Evolutionary conservation across 2,888 invertebrate genomes (phyloP).

Genomic region (Sepiola atlantica): DNA sequence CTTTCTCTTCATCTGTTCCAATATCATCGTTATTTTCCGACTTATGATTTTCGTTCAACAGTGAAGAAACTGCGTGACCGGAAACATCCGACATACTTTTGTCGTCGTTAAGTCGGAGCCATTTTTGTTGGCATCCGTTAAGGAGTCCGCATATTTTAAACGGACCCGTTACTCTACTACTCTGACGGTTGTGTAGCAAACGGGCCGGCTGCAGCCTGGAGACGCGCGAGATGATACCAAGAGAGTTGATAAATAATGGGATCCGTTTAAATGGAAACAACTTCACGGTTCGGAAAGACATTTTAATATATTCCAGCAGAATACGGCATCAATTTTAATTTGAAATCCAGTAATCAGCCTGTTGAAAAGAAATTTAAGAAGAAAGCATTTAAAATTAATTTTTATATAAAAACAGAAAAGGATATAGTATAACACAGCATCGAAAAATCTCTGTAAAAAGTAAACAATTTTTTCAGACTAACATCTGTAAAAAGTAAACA

Average conservation of each 20-base stretch:
- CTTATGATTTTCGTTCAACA: neutral
- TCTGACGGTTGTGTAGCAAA: neutral
- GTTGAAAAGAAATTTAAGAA: neutral
- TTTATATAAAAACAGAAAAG: neutral
- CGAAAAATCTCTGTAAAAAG: no score
- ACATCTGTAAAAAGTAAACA: no score
- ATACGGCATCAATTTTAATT: neutral
- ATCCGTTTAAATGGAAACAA: neutral
- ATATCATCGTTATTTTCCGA: neutral
- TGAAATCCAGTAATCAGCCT: neutral
- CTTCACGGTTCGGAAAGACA: neutral
- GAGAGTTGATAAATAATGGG: neutral
- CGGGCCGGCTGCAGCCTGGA: neutral
- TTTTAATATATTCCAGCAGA: neutral
- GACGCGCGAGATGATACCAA: neutral
- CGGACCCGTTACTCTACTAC: neutral
- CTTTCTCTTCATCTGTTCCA: neutral
- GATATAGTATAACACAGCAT: no score
- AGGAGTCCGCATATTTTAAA: neutral
- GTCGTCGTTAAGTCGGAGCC: neutral
- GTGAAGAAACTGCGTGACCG: neutral
- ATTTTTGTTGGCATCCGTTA: neutral
- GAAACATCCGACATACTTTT: neutral
- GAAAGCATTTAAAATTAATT: neutral
- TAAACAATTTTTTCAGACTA: no score